phyloP scores from a whole-genome alignment of 1,140 invertebrate genomes.

The Agrypnia vestita region DNA sequence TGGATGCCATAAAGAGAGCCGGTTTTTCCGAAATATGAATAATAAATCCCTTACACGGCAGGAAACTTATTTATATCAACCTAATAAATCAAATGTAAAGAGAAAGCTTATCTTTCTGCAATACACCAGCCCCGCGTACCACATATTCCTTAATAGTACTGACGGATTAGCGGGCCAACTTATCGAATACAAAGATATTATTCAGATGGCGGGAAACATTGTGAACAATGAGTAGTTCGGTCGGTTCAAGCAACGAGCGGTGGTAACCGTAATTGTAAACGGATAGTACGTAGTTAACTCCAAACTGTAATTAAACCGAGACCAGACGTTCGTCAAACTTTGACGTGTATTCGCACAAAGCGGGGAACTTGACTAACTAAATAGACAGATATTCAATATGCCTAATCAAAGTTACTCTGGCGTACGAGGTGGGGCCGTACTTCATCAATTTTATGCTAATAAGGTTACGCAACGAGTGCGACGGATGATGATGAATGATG shows the following conservation, averaged over 20 bases:
- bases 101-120: no score
- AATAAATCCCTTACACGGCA: no score
- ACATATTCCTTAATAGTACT: neutral
- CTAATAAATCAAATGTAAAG: no score
- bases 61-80: no score
- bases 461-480: no score
- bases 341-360: conserved; percentile 11
- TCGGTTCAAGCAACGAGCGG: neutral
- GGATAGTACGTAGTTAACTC: neutral
- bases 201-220: neutral
- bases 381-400: conserved; percentile 26
- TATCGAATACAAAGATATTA: neutral
- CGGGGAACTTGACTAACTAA: conserved; percentile 11
- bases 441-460: no score
- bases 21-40: no score
- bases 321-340: conserved; percentile 24
- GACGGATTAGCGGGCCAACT: neutral
- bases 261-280: conserved; percentile 8
- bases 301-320: conserved; percentile 24
- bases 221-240: neutral
- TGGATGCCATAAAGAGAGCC: no score
- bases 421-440: no score
- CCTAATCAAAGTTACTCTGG: conserved; percentile 15
- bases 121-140: no score
- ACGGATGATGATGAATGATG: no score